Base-by-base conservation (phyloP, 2,113 vertebrate species). In the Thamnaconus septentrionalis region DNA sequence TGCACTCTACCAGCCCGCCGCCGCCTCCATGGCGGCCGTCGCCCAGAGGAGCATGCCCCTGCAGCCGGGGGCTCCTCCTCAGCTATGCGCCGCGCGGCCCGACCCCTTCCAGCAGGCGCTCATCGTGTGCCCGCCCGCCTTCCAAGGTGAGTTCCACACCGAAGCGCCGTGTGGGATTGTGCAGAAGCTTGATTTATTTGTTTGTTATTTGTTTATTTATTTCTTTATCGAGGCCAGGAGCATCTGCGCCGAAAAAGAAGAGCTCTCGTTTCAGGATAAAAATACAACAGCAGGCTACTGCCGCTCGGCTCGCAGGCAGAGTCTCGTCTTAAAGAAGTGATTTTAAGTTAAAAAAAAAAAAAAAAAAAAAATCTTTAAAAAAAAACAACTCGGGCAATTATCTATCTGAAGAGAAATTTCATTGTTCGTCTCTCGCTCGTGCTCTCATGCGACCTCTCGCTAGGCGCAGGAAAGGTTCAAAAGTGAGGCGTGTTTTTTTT, bases 71-170 rank as follows among this genome's bases (percentile, higher is more conserved):
- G 91, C 94, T 3, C 92, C 94, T 3, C 92, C 97, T 60, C 96
- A 96, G 92, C 95, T 99, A 79, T 98, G 97, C 65, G 79, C 91
- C 42, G 94, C 96, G 81, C 94, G 96, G 56, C 94, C 97, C 0
- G 97, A 99, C 91, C 97, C 97, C 91, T 96, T 98, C 92, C 97
- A 99, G 93, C 97, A 99, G 92, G 97, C 97, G 1, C 95, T 99
- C 88, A 99, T 99, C 43, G 97, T 99, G 83, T 99, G 97, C 89
- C 97, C 97, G 2, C 96, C 97, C 11, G 92, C 94, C 89, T 99
- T 99, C 92, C 97, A 99, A 96, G 97, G 97, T 99, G 90, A 92
- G 91, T 9, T 31, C 18, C 18, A 40, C 41, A 4, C 6, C 54
- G 4, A 10, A 67, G 5, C 0, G 41, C 12, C 11, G 49, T 39